Conservation (phyloP, 2,888 invertebrate species). For the Peribatodes rhomboidaria region DNA sequence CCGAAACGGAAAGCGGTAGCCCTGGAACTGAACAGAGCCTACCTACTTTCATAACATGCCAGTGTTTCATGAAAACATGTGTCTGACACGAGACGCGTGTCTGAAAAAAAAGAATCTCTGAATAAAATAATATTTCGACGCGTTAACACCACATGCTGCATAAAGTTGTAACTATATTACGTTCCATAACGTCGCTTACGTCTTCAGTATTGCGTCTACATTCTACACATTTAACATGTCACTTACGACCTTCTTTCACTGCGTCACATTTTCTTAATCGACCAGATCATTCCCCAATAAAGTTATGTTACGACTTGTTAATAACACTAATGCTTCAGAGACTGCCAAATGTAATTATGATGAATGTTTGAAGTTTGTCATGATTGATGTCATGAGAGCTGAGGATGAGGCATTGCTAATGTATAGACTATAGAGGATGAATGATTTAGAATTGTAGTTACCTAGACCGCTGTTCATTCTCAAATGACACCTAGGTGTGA, state of each 20-base stretch:
- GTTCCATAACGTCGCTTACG: conserved; percentile 9
- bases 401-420: conserved; percentile 37
- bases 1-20: conserved; percentile 60
- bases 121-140: conserved; percentile 32
- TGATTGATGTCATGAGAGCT: conserved; percentile 47
- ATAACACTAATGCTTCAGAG: conserved; percentile 36
- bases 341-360: conserved; percentile 46
- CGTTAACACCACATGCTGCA: conserved; percentile 18
- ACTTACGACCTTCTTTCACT: conserved; percentile 19
- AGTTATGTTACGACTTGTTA: conserved; percentile 38
- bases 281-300: conserved; percentile 48
- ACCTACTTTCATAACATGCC: conserved; percentile 66
- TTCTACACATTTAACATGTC: neutral
- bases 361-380: conserved; percentile 41
- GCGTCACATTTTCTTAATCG: conserved; percentile 56
- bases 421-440: conserved; percentile 38
- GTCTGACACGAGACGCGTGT: conserved; percentile 58
- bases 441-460: conserved; percentile 22
- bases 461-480: neutral
- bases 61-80: conserved; percentile 65
- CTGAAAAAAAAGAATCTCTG: conserved; percentile 38
- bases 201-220: neutral
- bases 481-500: too few species aligned
- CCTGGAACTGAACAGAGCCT: conserved; percentile 47
- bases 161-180: conserved; percentile 20